A percentile compares a stretch with the other conserved stretches of the same genome.
Conservation (phyloP, 2,797 vertebrate species). For the Sebastes oblongus region DNA sequence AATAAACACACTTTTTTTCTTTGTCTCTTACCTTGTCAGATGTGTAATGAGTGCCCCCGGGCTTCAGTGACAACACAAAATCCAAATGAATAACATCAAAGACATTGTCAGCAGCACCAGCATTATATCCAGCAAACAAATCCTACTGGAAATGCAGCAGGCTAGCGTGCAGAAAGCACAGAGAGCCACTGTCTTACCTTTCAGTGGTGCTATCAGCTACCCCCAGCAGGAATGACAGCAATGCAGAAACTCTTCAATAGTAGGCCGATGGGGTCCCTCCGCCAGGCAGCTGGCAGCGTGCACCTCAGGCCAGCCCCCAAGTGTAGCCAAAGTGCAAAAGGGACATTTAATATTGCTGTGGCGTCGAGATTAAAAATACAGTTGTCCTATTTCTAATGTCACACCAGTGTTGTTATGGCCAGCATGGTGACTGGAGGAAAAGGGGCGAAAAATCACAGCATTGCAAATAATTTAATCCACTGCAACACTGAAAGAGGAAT, state of each 20-base stretch:
- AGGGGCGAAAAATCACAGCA: neutral
- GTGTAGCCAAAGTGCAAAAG: slow-evolving; percentile 48
- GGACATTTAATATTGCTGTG: slow-evolving; percentile 60
- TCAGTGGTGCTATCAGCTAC: slow-evolving; percentile 71
- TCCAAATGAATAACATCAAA: slow-evolving; percentile 23
- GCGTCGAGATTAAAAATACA: slow-evolving; percentile 37
- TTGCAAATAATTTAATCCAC: neutral
- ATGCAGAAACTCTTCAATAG: slow-evolving; percentile 77
- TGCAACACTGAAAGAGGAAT: neutral
- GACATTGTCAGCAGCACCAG: neutral
- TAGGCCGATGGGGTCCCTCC: slow-evolving; percentile 63
- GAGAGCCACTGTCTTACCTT: slow-evolving; percentile 71
- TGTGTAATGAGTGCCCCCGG: neutral
- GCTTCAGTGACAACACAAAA: slow-evolving; percentile 28
- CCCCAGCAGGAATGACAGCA: slow-evolving; percentile 80
- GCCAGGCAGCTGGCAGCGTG: slow-evolving; percentile 71
- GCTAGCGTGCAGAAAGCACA: slow-evolving; percentile 41
- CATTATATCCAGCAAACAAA: neutral
- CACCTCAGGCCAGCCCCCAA: slow-evolving; percentile 51
- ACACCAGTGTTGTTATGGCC: neutral
- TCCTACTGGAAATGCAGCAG: slow-evolving; percentile 30
- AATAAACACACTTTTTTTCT: neutral
- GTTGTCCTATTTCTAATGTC: slow-evolving; percentile 45
- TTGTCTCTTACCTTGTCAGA: slow-evolving; percentile 66
- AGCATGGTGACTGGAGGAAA: neutral